Percentiles rank a stretch among this genome's conserved stretches.
Conservation (phyloP, 2,113 vertebrate genomes). For the Chionodraco myersi region DNA sequence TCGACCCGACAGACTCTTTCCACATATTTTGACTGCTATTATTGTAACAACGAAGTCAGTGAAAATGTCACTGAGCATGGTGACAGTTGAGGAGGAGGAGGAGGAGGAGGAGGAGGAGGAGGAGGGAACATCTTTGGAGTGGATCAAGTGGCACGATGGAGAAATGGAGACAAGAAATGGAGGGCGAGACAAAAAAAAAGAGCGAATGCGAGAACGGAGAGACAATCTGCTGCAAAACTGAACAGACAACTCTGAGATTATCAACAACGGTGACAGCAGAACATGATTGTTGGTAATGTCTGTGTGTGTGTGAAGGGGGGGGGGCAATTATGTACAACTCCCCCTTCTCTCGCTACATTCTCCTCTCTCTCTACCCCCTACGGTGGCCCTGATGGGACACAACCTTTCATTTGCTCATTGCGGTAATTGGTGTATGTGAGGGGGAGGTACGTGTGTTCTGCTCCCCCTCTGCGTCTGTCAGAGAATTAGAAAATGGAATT, state of each 20-base stretch:
- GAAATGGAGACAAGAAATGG: slow-evolving; percentile 31
- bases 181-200: slow-evolving; percentile 12
- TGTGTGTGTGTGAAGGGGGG: slow-evolving; percentile 1
- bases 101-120: slow-evolving; percentile 80
- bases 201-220: slow-evolving; percentile 2
- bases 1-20: slow-evolving; percentile 39
- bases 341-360: slow-evolving; percentile 31
- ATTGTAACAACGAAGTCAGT: slow-evolving; percentile 28
- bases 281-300: slow-evolving; percentile 56
- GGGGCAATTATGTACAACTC: slow-evolving; percentile 71
- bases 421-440: slow-evolving; percentile 79
- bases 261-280: slow-evolving; percentile 59
- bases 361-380: slow-evolving; percentile 70
- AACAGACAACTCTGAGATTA: slow-evolving; percentile 60
- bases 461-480: slow-evolving; percentile 77
- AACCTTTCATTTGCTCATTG: slow-evolving; percentile 84
- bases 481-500: slow-evolving; percentile 80
- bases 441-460: slow-evolving; percentile 79
- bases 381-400: slow-evolving; percentile 78
- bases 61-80: too few relatives aligned
- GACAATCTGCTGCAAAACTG: slow-evolving; percentile 44
- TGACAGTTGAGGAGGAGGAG: slow-evolving; percentile 54
- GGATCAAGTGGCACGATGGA: slow-evolving; percentile 46
- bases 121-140: slow-evolving; percentile 53
- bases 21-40: slow-evolving; percentile 61